Base-by-base conservation (phyloP, 2,797 vertebrate genomes). In the Acanthurus leucopareius region DNA sequence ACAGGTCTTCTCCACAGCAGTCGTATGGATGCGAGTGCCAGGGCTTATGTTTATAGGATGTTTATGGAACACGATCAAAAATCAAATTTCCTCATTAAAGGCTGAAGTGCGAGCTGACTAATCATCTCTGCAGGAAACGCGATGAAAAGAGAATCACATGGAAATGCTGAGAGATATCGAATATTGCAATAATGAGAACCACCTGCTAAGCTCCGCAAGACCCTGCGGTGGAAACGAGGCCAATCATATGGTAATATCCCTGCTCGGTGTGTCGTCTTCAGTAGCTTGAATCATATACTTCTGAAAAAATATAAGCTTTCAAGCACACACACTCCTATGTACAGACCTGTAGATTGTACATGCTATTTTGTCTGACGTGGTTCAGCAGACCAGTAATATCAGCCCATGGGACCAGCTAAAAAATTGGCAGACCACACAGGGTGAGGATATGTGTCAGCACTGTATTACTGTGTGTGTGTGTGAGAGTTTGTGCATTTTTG, bases 361-460 rank as follows among this genome's bases (percentile, higher is more conserved):
- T 54, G 38, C 69, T 77, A 58, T 79, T 78, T 77, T 86, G 77
- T 82, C 72, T 88, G 83, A 78, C 77, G 71, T 82, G 60, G 22
- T 68, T 90, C 79, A 81, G 62, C 65, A 79, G 76, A 91, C 76
- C 70, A 71, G 78, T 80, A 82, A 85, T 84, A 86, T 87, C 81
- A 84, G 75, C 83, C 82, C 77, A 72, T 61, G 84, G 81, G 83
- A 88, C 78, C 49, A 60, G 80, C 73, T 82, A 32, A 32, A 32
- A 82, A 83, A 70, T 69, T 81, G 84, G 81, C 83, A 69, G 89
- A 91, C 90, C 91, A 89, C 90, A 92, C 92, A 86, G 79, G 76
- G 70, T 25, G 77, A 82, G 84, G 74, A 79, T 85, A 83, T 82
- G 73, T 90, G 87, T 91, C 85, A 85, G 85, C 80, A 70, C 78